phyloP scores from a whole-genome alignment of 2,113 vertebrate genomes.

The Pangasianodon hypophthalmus region DNA sequence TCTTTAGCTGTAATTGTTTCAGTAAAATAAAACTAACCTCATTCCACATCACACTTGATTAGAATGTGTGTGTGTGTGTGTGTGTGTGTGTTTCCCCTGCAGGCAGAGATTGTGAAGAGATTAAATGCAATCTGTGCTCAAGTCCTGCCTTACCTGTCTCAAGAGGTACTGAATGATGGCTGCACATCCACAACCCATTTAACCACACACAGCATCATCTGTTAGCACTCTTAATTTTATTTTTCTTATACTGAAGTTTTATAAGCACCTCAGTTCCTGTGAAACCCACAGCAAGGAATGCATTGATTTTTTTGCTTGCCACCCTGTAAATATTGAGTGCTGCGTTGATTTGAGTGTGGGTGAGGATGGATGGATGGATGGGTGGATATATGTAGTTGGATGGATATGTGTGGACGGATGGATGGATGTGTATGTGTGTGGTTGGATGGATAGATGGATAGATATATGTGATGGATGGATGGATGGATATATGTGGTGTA shows the following conservation, averaged over 20 bases:
- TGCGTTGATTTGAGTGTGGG: not conserved
- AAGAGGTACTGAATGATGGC: slow-evolving; percentile 81
- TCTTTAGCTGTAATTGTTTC: not conserved
- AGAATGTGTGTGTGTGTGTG: not conserved
- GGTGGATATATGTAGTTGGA: not conserved
- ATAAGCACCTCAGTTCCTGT: not conserved
- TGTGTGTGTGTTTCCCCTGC: slow-evolving; percentile 23
- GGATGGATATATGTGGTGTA: not conserved
- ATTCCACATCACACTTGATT: not conserved
- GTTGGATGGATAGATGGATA: not conserved
- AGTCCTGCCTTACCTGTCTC: slow-evolving; percentile 95
- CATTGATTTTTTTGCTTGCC: not conserved
- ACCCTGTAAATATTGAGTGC: slow-evolving; percentile 17
- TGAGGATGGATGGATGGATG: not conserved
- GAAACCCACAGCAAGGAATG: not conserved
- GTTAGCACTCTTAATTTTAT: not conserved
- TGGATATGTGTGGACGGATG: slow-evolving; percentile 1
- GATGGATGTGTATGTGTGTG: not conserved
- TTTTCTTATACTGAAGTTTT: not conserved
- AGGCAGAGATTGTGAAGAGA: slow-evolving; percentile 98
- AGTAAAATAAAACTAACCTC: not conserved
- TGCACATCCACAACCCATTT: slow-evolving; percentile 2
- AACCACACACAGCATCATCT: not conserved
- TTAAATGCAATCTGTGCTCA: slow-evolving; percentile 97
- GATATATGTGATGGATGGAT: not conserved